Percentiles rank a stretch among this genome's conserved stretches.
Conservation (phyloP, 1,140 invertebrate genomes). For the Ceratosolen fusciceps region DNA sequence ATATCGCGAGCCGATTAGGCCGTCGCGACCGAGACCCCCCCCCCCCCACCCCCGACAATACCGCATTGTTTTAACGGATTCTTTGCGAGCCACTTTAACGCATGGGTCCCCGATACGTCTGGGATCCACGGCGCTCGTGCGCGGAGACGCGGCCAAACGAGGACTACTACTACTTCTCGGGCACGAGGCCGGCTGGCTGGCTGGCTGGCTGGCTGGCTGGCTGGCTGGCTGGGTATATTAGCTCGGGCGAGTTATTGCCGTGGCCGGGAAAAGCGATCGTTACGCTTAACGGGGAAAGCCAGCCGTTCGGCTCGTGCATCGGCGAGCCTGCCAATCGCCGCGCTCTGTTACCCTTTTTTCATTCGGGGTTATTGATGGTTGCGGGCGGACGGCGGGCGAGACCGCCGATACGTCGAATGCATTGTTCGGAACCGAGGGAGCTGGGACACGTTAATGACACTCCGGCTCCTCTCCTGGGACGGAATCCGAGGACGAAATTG, state of each 20-base stretch:
- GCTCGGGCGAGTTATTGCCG: no score
- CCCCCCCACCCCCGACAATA: slow-evolving; percentile 14
- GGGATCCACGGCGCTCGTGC: background rate
- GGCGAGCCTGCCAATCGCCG: no score
- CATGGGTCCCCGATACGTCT: background rate
- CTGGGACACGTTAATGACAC: background rate
- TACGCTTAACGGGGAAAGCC: slow-evolving; percentile 28
- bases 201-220: no score
- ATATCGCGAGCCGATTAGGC: background rate
- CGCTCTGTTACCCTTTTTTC: no score
- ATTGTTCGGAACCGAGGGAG: background rate
- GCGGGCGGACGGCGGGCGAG: background rate
- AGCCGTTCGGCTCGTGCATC: background rate
- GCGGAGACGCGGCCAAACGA: no score
- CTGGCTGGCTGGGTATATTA: no score
- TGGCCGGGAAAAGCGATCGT: slow-evolving; percentile 12
- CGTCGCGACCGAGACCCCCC: background rate
- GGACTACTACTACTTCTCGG: no score
- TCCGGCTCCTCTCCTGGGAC: background rate
- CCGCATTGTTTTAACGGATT: slow-evolving; percentile 13
- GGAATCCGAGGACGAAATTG: background rate
- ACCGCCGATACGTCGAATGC: background rate
- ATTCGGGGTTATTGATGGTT: no score
- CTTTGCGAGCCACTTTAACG: slow-evolving; percentile 13
- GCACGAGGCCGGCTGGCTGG: background rate